A percentile compares a stretch with the other conserved stretches of the same genome.
phyloP scores from a whole-genome alignment of 2,888 invertebrate genomes.

The Acheta domesticus region DNA sequence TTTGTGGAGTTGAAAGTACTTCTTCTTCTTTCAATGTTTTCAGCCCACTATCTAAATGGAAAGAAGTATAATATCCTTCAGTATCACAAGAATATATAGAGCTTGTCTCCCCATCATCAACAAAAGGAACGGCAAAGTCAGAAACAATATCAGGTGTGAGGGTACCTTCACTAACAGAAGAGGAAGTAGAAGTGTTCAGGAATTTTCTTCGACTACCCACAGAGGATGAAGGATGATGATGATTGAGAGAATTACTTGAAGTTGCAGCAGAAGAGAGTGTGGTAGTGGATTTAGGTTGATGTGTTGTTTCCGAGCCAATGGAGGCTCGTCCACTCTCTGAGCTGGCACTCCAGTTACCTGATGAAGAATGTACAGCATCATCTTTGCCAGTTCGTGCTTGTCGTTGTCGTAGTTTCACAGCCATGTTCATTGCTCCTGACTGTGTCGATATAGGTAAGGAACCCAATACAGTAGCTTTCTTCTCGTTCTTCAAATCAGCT shows the following conservation, averaged over 20 bases:
- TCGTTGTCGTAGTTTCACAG: slow-evolving; percentile 74
- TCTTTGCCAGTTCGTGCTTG: slow-evolving; percentile 60
- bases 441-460: slow-evolving; percentile 53
- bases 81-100: slow-evolving; percentile 94
- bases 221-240: slow-evolving; percentile 63
- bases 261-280: slow-evolving; percentile 52
- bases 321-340: slow-evolving; percentile 84
- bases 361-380: slow-evolving; percentile 77
- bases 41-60: slow-evolving; percentile 92
- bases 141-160: slow-evolving; percentile 35
- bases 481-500: slow-evolving; percentile 28
- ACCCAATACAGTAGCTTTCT: neutral
- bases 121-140: neutral
- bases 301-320: slow-evolving; percentile 76
- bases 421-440: slow-evolving; percentile 56
- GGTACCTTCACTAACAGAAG: slow-evolving; percentile 57
- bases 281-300: slow-evolving; percentile 66
- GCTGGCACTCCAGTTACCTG: slow-evolving; percentile 93
- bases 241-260: slow-evolving; percentile 67
- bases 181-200: slow-evolving; percentile 72
- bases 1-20: slow-evolving; percentile 59
- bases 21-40: slow-evolving; percentile 78
- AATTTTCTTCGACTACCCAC: slow-evolving; percentile 65
- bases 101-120: slow-evolving; percentile 47
- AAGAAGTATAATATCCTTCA: slow-evolving; percentile 96